Evolutionary conservation across 2,797 vertebrate genomes (phyloP).

Genomic region (Sciurus vulgaris): DNA sequence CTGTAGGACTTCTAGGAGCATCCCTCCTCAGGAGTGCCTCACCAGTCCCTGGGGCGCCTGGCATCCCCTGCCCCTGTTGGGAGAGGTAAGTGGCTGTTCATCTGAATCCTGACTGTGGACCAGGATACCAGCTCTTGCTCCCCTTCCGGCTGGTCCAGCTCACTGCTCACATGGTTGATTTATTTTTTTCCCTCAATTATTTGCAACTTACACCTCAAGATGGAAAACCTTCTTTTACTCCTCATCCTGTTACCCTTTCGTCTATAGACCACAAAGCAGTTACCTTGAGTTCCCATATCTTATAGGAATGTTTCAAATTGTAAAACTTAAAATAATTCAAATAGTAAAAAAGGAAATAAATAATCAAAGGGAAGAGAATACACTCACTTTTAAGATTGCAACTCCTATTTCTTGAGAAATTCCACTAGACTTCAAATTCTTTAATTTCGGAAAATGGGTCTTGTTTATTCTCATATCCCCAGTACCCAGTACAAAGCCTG

Average conservation of each 20-base stretch:
- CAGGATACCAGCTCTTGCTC: neutral
- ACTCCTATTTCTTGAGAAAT: neutral
- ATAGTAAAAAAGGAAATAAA: neutral
- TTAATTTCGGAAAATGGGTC: neutral
- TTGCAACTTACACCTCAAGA: neutral
- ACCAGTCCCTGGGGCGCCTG: accelerated
- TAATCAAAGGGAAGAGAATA: neutral
- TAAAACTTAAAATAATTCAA: neutral
- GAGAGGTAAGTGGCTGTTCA: accelerated
- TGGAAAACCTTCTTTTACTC: neutral
- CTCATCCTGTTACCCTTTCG: neutral
- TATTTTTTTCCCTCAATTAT: neutral
- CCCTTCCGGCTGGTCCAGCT: neutral
- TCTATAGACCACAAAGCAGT: neutral
- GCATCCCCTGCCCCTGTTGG: accelerated
- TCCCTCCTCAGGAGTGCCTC: neutral
- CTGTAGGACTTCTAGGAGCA: neutral
- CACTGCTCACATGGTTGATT: neutral
- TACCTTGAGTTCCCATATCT: neutral
- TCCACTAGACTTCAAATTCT: neutral
- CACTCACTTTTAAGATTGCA: neutral
- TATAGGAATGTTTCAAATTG: neutral
- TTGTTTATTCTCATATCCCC: neutral
- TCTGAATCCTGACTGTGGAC: neutral
- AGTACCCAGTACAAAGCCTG: neutral